These are phyloP conservation scores for Meliscaeva auricollis DNA, from an alignment of 2,888 invertebrate genomes.

Conservation along the genomic window DNA sequence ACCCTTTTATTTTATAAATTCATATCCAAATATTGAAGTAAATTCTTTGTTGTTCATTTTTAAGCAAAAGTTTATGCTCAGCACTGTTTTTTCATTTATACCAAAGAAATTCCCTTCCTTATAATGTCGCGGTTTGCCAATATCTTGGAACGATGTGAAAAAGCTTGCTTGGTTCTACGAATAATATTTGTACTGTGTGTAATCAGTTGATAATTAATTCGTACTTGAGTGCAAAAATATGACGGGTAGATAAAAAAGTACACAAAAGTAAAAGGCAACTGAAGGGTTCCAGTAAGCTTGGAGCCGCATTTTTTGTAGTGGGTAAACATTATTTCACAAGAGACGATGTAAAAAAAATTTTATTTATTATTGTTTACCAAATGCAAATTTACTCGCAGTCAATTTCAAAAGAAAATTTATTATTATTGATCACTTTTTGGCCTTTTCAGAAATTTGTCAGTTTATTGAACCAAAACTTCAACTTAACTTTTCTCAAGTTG, in stretches of 20 bases:
- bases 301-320: conserved; percentile 17
- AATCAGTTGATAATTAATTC: conserved; percentile 67
- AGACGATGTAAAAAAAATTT: conserved; percentile 17
- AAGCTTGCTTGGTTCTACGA: conserved; percentile 17
- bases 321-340: not conserved
- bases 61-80: not conserved
- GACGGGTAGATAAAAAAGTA: conserved; percentile 6
- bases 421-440: not conserved
- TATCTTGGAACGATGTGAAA: conserved; percentile 19
- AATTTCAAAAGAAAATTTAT: not conserved
- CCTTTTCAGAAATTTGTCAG: conserved; percentile 14
- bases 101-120: conserved; percentile 11
- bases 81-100: not conserved
- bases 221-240: conserved; percentile 45
- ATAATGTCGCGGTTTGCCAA: conserved; percentile 12
- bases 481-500: conserved; percentile 7
- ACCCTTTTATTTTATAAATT: too few species aligned
- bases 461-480: conserved; percentile 47
- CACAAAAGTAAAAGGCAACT: conserved; percentile 1
- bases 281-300: conserved; percentile 9
- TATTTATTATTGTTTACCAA: conserved; percentile 12
- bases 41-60: too few species aligned
- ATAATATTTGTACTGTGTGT: conserved; percentile 28
- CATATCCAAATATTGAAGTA: too few species aligned
- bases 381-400: not conserved